A percentile compares a stretch with the other conserved stretches of the same genome.
Conservation (phyloP, 2,113 vertebrate genomes). For the Solea solea region DNA sequence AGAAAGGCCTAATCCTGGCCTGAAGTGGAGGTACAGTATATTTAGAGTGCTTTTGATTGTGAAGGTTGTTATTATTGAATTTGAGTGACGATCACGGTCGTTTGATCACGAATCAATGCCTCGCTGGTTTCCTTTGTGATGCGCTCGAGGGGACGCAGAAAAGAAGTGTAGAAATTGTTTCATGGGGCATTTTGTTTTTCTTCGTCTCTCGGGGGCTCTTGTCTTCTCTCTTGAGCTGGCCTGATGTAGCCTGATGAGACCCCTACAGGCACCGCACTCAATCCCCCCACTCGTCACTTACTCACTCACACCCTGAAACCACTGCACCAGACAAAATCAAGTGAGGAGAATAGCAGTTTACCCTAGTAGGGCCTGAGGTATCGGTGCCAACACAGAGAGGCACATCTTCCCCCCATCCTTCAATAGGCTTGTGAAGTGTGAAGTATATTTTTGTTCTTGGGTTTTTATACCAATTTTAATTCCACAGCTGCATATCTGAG, state of each 20-base stretch:
- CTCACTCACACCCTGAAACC: constrained; percentile 50
- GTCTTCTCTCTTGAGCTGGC: constrained; percentile 68
- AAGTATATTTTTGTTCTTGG: constrained; percentile 81
- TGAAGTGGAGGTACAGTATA: constrained; percentile 79
- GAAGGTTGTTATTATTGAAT: constrained; percentile 80
- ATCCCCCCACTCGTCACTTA: constrained; percentile 21
- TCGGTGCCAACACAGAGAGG: constrained; percentile 70
- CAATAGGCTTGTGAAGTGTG: constrained; percentile 81
- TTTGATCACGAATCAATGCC: constrained; percentile 81
- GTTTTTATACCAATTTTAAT: constrained; percentile 83
- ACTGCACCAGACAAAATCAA: constrained; percentile 61
- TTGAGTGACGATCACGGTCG: constrained; percentile 80
- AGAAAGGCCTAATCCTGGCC: constrained; percentile 83
- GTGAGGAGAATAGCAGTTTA: constrained; percentile 74
- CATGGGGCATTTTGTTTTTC: constrained; percentile 62
- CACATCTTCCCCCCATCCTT: constrained; percentile 57
- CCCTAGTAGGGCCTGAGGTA: constrained; percentile 68
- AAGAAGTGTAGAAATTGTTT: constrained; percentile 79
- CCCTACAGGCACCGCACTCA: constrained; percentile 57
- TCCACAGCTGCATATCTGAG: constrained; percentile 86
- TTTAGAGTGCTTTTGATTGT: constrained; percentile 73
- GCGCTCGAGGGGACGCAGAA: constrained; percentile 66
- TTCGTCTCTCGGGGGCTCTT: constrained; percentile 65
- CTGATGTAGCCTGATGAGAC: constrained; percentile 70
- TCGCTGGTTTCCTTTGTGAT: constrained; percentile 56